A percentile compares a stretch with the other conserved stretches of the same genome.
phyloP scores from a whole-genome alignment of 2,113 vertebrate genomes.

The Camelus dromedarius region DNA sequence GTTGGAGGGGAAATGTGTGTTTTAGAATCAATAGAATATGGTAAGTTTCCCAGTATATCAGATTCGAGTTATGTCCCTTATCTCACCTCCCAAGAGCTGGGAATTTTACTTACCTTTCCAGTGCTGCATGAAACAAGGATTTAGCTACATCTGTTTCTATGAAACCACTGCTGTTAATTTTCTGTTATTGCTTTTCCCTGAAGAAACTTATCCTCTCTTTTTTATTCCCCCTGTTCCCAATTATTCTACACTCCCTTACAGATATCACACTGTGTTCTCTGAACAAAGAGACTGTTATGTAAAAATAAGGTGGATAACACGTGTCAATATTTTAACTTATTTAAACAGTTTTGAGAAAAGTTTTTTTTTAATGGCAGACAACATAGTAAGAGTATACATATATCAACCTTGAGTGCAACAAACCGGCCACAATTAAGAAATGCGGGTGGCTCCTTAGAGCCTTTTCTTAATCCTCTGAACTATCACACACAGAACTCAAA shows the following conservation, averaged over 20 bases:
- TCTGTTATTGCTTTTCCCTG: not conserved
- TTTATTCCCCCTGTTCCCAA: not conserved
- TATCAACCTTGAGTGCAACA: not conserved
- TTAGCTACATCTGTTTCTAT: conserved; percentile 11
- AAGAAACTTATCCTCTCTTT: not conserved
- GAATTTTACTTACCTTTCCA: conserved; percentile 39
- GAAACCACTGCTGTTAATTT: not conserved
- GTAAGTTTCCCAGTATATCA: not conserved
- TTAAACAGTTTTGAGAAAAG: conserved; percentile 21
- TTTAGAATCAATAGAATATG: not conserved
- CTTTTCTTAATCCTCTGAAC: not conserved
- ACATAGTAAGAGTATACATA: not conserved
- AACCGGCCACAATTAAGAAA: not conserved
- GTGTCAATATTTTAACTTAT: conserved; percentile 21
- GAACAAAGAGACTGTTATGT: not conserved
- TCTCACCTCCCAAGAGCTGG: not conserved
- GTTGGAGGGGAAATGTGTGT: not conserved
- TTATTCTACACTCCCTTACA: conserved; percentile 11
- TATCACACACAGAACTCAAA: not conserved
- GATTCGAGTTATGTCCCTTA: not conserved
- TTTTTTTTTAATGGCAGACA: not conserved
- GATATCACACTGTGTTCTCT: not conserved
- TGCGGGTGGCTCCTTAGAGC: not conserved
- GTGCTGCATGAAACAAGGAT: not conserved
- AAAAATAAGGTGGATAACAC: conserved; percentile 1